Evolutionary conservation across 2,888 invertebrate genomes (phyloP).

Genomic region (Polydesmus complanatus): DNA sequence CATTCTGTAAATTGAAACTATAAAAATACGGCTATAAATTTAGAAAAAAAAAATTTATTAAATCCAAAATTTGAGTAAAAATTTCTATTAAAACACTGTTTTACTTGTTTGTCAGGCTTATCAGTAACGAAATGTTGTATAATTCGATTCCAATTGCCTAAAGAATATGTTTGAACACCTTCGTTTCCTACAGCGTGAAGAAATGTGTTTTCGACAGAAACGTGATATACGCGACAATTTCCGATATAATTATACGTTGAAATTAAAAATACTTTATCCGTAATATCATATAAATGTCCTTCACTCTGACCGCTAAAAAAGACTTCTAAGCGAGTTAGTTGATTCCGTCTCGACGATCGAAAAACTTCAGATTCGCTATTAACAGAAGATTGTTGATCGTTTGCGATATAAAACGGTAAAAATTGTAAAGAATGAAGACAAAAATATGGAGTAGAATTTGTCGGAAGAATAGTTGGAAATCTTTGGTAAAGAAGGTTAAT

Average conservation of each 20-base stretch:
- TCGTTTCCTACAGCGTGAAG: slow-evolving; percentile 56
- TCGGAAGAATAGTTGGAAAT: slow-evolving; percentile 18
- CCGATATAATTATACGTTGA: slow-evolving; percentile 39
- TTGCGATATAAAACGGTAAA: slow-evolving; percentile 25
- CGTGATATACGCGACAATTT: slow-evolving; percentile 43
- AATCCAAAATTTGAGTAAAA: neutral
- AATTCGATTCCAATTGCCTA: slow-evolving; percentile 33
- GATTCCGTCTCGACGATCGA: slow-evolving; percentile 20
- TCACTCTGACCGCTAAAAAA: slow-evolving; percentile 50
- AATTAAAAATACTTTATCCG: slow-evolving; percentile 35
- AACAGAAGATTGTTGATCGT: slow-evolving; percentile 1
- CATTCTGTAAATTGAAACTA: slow-evolving; percentile 40
- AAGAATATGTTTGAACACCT: slow-evolving; percentile 61
- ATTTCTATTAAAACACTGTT: neutral
- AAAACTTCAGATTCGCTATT: slow-evolving; percentile 12
- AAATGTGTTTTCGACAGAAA: slow-evolving; percentile 48
- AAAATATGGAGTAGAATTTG: slow-evolving; percentile 14
- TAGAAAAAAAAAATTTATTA: neutral
- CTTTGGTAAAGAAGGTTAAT: slow-evolving; percentile 20
- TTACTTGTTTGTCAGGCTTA: slow-evolving; percentile 29
- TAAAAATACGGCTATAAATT: slow-evolving; percentile 30
- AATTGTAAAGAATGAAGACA: slow-evolving; percentile 25
- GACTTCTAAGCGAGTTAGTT: slow-evolving; percentile 45
- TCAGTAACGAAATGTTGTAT: slow-evolving; percentile 20
- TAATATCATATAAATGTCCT: slow-evolving; percentile 48